A percentile compares a stretch with the other conserved stretches of the same genome.
Evolutionary conservation across 1,140 invertebrate genomes (phyloP).

Genomic region (Drosophila setifemur): DNA sequence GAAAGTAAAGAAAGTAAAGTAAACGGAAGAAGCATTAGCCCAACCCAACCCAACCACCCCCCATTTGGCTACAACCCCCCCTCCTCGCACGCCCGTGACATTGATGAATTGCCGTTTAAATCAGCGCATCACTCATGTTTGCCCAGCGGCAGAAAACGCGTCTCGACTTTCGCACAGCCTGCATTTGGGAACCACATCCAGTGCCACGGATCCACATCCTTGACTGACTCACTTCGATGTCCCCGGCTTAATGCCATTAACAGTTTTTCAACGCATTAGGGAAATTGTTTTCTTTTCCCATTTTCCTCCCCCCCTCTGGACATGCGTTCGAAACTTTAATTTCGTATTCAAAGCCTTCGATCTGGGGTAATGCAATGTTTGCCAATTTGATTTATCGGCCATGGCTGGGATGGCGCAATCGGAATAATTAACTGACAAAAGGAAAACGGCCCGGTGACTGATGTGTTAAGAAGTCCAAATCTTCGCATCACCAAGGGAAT

Average conservation of each 20-base stretch:
- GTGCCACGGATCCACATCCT: constrained; percentile 24
- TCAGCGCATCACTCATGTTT: constrained; percentile 81
- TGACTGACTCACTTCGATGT: constrained; percentile 47
- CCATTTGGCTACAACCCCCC: not conserved
- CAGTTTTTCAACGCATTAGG: constrained; percentile 67
- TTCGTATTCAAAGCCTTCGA: constrained; percentile 57
- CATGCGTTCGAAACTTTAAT: constrained; percentile 53
- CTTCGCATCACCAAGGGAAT: not conserved
- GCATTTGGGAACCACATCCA: not conserved
- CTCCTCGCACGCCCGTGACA: constrained; percentile 41
- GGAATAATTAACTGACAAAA: constrained; percentile 46
- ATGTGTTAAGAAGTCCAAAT: not conserved
- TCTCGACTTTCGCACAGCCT: constrained; percentile 60
- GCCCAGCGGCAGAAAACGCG: constrained; percentile 44
- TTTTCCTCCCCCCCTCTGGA: no score
- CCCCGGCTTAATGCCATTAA: constrained; percentile 74
- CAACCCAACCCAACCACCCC: constrained; percentile 28
- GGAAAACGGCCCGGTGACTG: not conserved
- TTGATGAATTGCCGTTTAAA: constrained; percentile 82
- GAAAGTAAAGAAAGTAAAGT: constrained; percentile 21
- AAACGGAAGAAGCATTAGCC: constrained; percentile 45
- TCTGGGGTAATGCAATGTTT: constrained; percentile 62
- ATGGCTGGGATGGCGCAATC: constrained; percentile 12
- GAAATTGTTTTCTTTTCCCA: constrained; percentile 64
- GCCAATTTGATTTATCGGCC: constrained; percentile 66